Evolutionary conservation across 2,888 invertebrate species (phyloP).

Genomic region (Agriopis leucophaearia): DNA sequence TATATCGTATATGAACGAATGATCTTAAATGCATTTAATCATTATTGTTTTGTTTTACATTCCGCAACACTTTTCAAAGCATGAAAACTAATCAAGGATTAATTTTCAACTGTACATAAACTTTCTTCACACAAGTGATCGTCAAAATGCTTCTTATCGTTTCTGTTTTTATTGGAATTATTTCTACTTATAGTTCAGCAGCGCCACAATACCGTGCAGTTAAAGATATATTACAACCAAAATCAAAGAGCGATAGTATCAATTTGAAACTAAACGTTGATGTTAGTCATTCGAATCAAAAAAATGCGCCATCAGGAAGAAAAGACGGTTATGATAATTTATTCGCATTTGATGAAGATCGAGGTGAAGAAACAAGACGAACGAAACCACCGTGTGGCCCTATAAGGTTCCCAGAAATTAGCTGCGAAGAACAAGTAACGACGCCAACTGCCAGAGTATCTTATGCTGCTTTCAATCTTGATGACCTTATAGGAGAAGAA

Average conservation of each 20-base stretch:
- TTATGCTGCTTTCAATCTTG: background rate
- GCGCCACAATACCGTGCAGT: background rate
- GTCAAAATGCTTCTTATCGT: constrained; percentile 8
- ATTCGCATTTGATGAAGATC: background rate
- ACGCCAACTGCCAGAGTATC: background rate
- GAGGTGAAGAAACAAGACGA: background rate
- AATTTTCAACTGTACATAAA: constrained; percentile 6
- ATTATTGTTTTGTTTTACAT: background rate
- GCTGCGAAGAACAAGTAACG: constrained; percentile 26
- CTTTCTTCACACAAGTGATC: background rate
- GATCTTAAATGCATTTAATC: background rate
- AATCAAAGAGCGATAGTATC: background rate
- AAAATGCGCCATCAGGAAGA: constrained; percentile 2
- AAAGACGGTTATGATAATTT: background rate
- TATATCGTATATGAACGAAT: too few species aligned
- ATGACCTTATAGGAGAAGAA: background rate
- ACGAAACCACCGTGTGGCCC: constrained; percentile 28
- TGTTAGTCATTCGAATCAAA: background rate
- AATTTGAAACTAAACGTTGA: background rate
- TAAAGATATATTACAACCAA: background rate
- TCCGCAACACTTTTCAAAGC: constrained; percentile 9
- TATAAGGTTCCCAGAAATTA: constrained; percentile 30
- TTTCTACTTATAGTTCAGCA: background rate
- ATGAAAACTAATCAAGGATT: constrained; percentile 12
- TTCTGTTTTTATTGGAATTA: constrained; percentile 8